Percentiles rank a stretch among this genome's conserved stretches.
phyloP scores from a whole-genome alignment of 2,888 invertebrate genomes.

The Uloborus plumipes region DNA sequence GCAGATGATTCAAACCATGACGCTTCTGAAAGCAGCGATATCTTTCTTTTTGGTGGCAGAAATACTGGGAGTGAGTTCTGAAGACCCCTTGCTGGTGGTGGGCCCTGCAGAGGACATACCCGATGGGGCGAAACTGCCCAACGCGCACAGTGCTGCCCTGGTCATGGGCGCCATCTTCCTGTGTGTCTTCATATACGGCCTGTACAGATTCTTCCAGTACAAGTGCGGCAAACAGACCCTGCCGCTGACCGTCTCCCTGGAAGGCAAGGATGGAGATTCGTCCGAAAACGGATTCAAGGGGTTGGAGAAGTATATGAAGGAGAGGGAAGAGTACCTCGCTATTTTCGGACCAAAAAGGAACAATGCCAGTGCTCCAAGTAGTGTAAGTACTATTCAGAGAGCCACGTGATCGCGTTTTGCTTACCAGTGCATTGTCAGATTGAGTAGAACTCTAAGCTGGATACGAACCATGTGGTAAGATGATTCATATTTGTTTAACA shows the following conservation, averaged over 20 bases:
- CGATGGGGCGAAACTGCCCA: slow-evolving; percentile 31
- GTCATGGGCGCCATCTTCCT: slow-evolving; percentile 48
- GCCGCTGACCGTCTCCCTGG: slow-evolving; percentile 12
- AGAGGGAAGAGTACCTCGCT: slow-evolving; percentile 44
- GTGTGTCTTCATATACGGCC: slow-evolving; percentile 15
- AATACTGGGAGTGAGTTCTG: not conserved
- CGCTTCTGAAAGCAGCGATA: too few species aligned
- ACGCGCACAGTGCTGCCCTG: slow-evolving; percentile 47
- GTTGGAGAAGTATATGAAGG: slow-evolving; percentile 20
- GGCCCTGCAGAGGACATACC: slow-evolving; percentile 7
- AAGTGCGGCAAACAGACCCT: slow-evolving; percentile 3
- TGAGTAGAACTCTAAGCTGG: too few species aligned
- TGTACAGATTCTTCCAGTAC: slow-evolving; percentile 4
- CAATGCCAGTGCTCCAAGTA: not conserved
- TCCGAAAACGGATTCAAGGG: slow-evolving; percentile 3
- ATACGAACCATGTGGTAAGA: too few species aligned
- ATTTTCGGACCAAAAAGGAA: slow-evolving; percentile 34
- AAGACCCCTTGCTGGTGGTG: slow-evolving; percentile 13
- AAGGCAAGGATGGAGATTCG: not conserved
- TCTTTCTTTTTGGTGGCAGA: not conserved
- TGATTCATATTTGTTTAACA: too few species aligned
- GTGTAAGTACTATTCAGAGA: too few species aligned
- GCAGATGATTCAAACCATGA: too few species aligned
- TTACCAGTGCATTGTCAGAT: too few species aligned
- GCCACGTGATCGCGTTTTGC: too few species aligned